These are phyloP conservation scores for Salarias fasciatus DNA, from an alignment of 2,797 vertebrate genomes.

Conservation along the genomic window DNA sequence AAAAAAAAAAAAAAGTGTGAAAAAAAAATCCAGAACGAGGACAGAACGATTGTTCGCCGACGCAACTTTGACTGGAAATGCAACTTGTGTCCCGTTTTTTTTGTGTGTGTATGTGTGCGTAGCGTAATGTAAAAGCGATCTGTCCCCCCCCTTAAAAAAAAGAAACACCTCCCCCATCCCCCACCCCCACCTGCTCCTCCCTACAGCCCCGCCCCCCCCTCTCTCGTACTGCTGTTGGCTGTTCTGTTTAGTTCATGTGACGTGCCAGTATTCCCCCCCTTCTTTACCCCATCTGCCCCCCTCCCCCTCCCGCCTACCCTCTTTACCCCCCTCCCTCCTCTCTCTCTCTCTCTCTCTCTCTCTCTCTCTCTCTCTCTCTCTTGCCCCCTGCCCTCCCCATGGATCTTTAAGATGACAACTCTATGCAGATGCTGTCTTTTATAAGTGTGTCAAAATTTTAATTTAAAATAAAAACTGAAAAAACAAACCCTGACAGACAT, in stretches of 20 bases:
- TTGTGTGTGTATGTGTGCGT: conserved; percentile 87
- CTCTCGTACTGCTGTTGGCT: conserved; percentile 80
- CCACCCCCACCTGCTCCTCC: conserved; percentile 15
- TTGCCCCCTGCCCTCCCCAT: conserved; percentile 72
- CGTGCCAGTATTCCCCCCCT: conserved; percentile 74
- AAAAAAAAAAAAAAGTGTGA: not conserved
- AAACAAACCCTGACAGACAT: conserved; percentile 85
- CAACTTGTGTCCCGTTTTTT: conserved; percentile 87
- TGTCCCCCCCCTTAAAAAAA: conserved; percentile 57
- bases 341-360: conserved; percentile 16
- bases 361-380: conserved; percentile 25
- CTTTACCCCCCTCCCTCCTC: conserved; percentile 44
- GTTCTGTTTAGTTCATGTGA: conserved; percentile 82
- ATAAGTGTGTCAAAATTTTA: conserved; percentile 89
- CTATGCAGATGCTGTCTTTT: conserved; percentile 92
- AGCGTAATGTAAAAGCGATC: conserved; percentile 86
- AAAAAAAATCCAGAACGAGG: conserved; percentile 17
- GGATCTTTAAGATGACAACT: conserved; percentile 91
- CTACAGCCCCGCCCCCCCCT: conserved; percentile 27
- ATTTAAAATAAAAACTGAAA: conserved; percentile 83
- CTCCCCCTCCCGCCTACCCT: conserved; percentile 28
- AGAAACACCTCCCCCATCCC: conserved; percentile 12
- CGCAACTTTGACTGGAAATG: conserved; percentile 85
- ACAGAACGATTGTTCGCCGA: conserved; percentile 39
- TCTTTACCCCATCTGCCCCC: conserved; percentile 41